Conservation (phyloP, 2,113 vertebrate genomes). For the Propithecus coquereli region DNA sequence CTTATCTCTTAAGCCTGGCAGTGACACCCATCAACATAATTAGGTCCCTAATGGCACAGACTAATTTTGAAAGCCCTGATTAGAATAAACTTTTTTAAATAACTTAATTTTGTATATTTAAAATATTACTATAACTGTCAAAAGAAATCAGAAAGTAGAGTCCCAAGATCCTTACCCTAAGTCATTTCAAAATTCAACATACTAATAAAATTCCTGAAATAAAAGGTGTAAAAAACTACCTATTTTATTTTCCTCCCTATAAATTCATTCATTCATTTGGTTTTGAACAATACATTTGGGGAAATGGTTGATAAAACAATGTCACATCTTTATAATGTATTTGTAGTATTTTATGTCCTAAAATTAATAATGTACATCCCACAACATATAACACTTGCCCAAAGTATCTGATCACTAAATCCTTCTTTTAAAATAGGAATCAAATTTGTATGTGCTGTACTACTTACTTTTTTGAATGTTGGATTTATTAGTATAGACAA, state of each 20-base stretch:
- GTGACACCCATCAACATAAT: neutral
- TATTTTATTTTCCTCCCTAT: conserved; percentile 16
- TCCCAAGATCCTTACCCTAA: neutral
- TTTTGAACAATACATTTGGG: conserved; percentile 34
- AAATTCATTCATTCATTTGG: neutral
- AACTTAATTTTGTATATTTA: conserved; percentile 25
- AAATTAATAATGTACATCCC: conserved; percentile 19
- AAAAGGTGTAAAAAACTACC: neutral
- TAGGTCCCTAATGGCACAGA: neutral
- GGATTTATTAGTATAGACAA: conserved; percentile 13
- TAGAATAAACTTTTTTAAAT: conserved; percentile 22
- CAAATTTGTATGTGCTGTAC: neutral
- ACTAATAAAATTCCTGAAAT: conserved; percentile 41
- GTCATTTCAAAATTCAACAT: conserved; percentile 39
- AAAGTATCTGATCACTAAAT: conserved; percentile 10
- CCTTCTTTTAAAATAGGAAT: conserved; percentile 30
- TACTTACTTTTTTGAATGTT: neutral
- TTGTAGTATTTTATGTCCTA: neutral
- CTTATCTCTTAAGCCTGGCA: neutral
- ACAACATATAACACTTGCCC: neutral
- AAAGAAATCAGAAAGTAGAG: neutral
- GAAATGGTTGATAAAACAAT: conserved; percentile 26
- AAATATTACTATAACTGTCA: conserved; percentile 1
- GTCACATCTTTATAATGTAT: neutral
- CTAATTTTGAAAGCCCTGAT: conserved; percentile 22